Base-by-base conservation (phyloP, 2,888 invertebrate species). In the Apamea epomidion region DNA sequence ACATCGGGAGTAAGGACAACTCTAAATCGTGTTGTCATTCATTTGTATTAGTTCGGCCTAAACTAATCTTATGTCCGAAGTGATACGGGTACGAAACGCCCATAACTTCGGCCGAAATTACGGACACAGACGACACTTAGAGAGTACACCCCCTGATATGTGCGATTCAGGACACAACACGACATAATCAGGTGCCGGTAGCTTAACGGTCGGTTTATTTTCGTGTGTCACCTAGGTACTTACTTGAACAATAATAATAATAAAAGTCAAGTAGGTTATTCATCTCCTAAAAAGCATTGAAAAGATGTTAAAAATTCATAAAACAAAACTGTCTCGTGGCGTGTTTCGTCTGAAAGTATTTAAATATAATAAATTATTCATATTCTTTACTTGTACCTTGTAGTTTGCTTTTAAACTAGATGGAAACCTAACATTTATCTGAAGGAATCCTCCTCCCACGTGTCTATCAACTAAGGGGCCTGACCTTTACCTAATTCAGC, bases 401-500 rank as follows among this genome's bases (percentile, higher is more conserved):
- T 37, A 69, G n/a, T 64, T 78, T 68, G 21, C 54, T 45, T 32
- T 62, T 42, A 54, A 51, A 37, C 37, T 2, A 51, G 37, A 8
- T 10, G 7, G 25, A 62, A 51, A 2, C 21, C 37, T 29, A 42
- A 51, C 8, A 58, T 37, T 73, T 29, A 37, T 75, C 8, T 58
- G 0, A 4, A 51, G 12, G 14, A 60, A 51, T 45, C 1, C 18
- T 60, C 51, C 16, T 25, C 58, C n/a, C 14, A 60, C 60, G 45
- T 62, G 68, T 45, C 18, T 25, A 16, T 12, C 1, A 16, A 58
- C 29, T 29, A 1, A 69, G n/a, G 54, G 16, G 32, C 16, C 10
- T 45, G 45, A 68, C 51, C 60, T 62, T 77, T 45, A 32, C 32
- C 37, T 42, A 67, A 37, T 32, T 82, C 75, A 21, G 48, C 18